phyloP scores from a whole-genome alignment of 2,797 vertebrate species.

The Trematomus bernacchii region DNA sequence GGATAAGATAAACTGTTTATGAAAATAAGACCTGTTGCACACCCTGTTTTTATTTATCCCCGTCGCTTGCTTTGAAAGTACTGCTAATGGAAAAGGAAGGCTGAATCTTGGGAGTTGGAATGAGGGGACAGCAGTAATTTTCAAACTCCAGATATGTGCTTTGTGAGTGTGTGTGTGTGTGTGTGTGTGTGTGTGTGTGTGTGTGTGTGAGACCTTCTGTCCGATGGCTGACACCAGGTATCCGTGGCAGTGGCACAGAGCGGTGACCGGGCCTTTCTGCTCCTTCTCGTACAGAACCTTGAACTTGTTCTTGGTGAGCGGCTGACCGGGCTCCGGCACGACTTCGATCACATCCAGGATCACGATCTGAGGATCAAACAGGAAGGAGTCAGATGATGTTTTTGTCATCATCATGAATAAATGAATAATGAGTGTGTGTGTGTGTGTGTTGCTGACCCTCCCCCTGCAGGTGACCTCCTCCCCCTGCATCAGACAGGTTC shows the following conservation, averaged over 20 bases:
- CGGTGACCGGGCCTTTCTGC: slow-evolving; percentile 95
- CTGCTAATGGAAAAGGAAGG: too few relatives aligned
- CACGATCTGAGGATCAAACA: slow-evolving; percentile 85
- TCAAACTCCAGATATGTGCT: neutral
- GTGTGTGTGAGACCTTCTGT: slow-evolving; percentile 87
- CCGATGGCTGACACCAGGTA: slow-evolving; percentile 95
- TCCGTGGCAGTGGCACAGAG: slow-evolving; percentile 94
- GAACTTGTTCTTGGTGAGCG: slow-evolving; percentile 97
- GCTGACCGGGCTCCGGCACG: slow-evolving; percentile 95
- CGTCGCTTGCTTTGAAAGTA: too few relatives aligned
- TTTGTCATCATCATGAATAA: neutral
- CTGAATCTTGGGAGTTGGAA: too few relatives aligned
- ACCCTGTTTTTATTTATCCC: too few relatives aligned
- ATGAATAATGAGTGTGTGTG: too few relatives aligned
- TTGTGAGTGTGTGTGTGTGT: too few relatives aligned
- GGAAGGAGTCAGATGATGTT: neutral
- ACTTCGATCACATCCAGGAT: slow-evolving; percentile 96
- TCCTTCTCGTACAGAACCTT: slow-evolving; percentile 96
- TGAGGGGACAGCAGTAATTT: neutral
- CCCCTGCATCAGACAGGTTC: slow-evolving; percentile 94
- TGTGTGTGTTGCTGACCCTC: slow-evolving; percentile 82
- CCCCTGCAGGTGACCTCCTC: slow-evolving; percentile 96
- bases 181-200: too few relatives aligned
- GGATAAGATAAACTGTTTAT: too few relatives aligned
- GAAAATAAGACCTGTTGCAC: too few relatives aligned